Evolutionary conservation across 2,797 vertebrate species (phyloP).

Genomic region (Takifugu ocellatus): DNA sequence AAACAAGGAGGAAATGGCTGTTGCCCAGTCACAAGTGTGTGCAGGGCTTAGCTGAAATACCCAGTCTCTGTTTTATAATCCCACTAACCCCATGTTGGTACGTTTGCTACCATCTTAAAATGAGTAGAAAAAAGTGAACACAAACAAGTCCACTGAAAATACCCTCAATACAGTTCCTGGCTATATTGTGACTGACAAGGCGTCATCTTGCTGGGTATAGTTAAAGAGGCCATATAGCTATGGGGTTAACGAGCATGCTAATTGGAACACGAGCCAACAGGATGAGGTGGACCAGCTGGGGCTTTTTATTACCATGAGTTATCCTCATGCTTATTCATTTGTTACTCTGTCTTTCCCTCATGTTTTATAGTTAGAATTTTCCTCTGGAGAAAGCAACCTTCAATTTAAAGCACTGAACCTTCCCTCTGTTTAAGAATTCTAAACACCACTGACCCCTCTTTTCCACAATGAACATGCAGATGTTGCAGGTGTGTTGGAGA

Average conservation of each 20-base stretch:
- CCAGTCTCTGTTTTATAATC: constrained; percentile 14
- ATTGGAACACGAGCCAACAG: constrained; percentile 18
- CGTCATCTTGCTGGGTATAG: constrained; percentile 3
- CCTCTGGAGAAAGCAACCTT: constrained; percentile 12
- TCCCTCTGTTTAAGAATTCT: constrained; percentile 2
- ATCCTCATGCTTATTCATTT: constrained; percentile 7
- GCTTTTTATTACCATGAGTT: not conserved
- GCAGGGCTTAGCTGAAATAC: constrained; percentile 6
- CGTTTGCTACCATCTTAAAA: too few species aligned
- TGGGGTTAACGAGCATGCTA: constrained; percentile 22
- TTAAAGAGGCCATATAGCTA: constrained; percentile 2
- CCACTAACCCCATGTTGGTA: constrained; percentile 1
- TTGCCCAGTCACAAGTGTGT: constrained; percentile 14
- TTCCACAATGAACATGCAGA: constrained; percentile 11
- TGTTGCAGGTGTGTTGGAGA: constrained; percentile 37
- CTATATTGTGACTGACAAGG: constrained; percentile 10
- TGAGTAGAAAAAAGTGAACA: too few species aligned
- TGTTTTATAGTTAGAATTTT: constrained; percentile 20
- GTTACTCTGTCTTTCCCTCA: not conserved
- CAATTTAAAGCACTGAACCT: too few species aligned
- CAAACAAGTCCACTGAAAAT: too few species aligned
- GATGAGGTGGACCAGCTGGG: constrained; percentile 6
- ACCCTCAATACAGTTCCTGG: not conserved
- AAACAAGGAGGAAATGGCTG: constrained; percentile 13
- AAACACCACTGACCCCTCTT: constrained; percentile 3